phyloP scores from a whole-genome alignment of 2,888 invertebrate genomes.

The Dynastes tityus region DNA sequence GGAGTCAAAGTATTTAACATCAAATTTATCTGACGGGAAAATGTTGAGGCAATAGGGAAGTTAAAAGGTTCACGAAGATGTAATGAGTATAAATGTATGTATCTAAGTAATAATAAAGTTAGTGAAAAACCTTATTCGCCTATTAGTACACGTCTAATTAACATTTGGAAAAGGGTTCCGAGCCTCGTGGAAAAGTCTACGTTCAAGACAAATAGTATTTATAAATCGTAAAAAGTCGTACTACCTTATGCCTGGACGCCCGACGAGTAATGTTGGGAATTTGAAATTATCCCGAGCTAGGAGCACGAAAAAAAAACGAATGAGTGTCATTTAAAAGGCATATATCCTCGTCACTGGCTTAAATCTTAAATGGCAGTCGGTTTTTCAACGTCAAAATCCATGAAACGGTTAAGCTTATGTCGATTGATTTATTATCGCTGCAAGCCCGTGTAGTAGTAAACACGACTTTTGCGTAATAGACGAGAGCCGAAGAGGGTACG shows the following conservation, averaged over 20 bases:
- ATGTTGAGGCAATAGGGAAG: neutral
- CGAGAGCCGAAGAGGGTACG: neutral
- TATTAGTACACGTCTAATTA: conserved; percentile 46
- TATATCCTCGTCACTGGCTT: conserved; percentile 44
- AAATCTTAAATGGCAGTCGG: conserved; percentile 51
- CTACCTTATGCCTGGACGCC: neutral
- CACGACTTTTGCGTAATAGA: conserved; percentile 37
- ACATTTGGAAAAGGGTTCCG: conserved; percentile 35
- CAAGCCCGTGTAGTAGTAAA: conserved; percentile 45
- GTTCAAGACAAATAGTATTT: conserved; percentile 40
- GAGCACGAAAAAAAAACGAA: conserved; percentile 35
- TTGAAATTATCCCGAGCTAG: conserved; percentile 5
- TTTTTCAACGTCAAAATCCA: conserved; percentile 51
- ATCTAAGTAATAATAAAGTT: conserved; percentile 36
- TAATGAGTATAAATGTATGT: conserved; percentile 39
- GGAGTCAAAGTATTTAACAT: conserved; percentile 22
- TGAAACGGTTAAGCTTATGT: conserved; percentile 50
- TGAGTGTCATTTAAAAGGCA: conserved; percentile 48
- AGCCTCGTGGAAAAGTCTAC: neutral
- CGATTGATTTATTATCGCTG: conserved; percentile 48
- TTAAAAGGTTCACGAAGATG: conserved; percentile 4
- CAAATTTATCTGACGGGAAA: conserved; percentile 20
- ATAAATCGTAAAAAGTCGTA: conserved; percentile 38
- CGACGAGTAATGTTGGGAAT: conserved; percentile 10
- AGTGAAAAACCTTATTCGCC: conserved; percentile 35